Evolutionary conservation across 2,113 vertebrate genomes (phyloP).

Genomic region (Brachyhypopomus gauderio): DNA sequence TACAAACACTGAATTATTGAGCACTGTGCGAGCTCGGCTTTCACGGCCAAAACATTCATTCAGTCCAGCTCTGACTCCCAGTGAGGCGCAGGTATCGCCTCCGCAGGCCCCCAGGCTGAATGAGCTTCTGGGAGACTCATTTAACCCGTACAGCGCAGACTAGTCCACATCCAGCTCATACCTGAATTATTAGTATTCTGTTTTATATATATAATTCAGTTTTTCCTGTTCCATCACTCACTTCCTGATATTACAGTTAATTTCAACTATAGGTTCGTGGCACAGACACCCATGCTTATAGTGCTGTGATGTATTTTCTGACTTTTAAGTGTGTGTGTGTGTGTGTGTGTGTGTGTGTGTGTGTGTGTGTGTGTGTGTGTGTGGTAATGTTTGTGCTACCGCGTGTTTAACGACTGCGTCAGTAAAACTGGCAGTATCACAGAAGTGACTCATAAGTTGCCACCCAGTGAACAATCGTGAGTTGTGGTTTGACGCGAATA

Average conservation of each 20-base stretch:
- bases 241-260: too few relatives aligned
- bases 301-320: too few relatives aligned
- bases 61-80: constrained; percentile 51
- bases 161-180: background rate
- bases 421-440: background rate
- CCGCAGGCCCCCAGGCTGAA: background rate
- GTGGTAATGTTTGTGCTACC: background rate
- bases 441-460: background rate
- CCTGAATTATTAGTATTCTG: background rate
- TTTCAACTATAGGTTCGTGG: too few relatives aligned
- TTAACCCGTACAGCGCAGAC: background rate
- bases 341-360: constrained; percentile 5
- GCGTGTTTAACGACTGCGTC: background rate
- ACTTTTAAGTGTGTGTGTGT: background rate
- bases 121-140: background rate
- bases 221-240: background rate
- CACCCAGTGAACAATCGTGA: background rate
- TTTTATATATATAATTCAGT: too few relatives aligned
- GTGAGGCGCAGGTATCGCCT: constrained; percentile 47
- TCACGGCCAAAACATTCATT: constrained; percentile 72
- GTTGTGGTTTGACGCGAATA: background rate
- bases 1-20: constrained; percentile 81
- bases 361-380: constrained; percentile 8
- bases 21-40: constrained; percentile 69
- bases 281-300: too few relatives aligned